Base-by-base conservation (phyloP, 1,140 invertebrate genomes). In the Drosophila kohkoa region DNA sequence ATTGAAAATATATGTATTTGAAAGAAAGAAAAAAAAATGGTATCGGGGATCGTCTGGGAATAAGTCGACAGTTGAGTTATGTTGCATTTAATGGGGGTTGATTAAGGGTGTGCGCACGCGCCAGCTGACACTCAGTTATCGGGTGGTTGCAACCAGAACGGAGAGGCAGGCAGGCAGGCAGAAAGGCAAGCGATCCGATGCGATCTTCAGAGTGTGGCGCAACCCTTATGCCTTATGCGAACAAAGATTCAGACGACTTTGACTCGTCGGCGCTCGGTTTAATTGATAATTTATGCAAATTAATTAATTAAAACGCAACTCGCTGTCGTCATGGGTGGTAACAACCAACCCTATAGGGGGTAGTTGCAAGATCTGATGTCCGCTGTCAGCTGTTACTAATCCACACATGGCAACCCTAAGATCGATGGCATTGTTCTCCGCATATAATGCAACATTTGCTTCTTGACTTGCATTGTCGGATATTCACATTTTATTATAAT, bases 211-310 rank as follows among this genome's bases (percentile, higher is more conserved):
- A 32, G 52, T 55, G 52, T 25, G 3, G 20, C 20, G 52, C 52
- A 55, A 54, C 28, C 13, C 51, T 5, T 32, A n/a, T 13, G 20
- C 6, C 52, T 28, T 55, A 55, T 15, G 3, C 52, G 32, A 25
- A 25, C 20, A 25, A 25, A 25, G 20, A 25, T 25, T 25, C 8
- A 10, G 10, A n/a, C 41, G 51, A 7, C n/a, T 46, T 62, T 64
- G 78, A 86, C 59, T 75, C 49, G 20, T 25, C 51, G 45, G 76
- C 66, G 48, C 78, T 71, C 70, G 71, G 82, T 87, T 79, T 69
- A 79, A 87, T 87, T 88, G 62, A 79, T 79, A 87, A 88, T 77
- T 87, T 87, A 88, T 87, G 82, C 69, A 79, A 87, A 87, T 87
- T 79, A 82, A 87, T 87, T 82, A 82, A 87, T 82, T 35, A 73